Evolutionary conservation across 2,797 vertebrate genomes (phyloP).

Genomic region (Bradypodion ventrale): DNA sequence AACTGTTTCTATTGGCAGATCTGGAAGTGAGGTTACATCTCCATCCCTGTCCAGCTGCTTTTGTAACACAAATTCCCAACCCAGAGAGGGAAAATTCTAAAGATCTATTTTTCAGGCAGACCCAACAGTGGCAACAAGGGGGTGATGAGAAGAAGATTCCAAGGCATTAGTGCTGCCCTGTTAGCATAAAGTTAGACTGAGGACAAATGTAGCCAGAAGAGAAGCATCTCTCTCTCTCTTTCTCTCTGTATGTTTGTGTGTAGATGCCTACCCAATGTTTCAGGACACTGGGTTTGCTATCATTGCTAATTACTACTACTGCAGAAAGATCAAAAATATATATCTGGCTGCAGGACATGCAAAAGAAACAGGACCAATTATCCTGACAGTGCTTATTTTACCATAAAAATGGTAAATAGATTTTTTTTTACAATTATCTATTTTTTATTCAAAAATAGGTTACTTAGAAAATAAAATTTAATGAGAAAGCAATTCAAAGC

Average conservation of each 20-base stretch:
- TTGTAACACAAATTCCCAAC: neutral
- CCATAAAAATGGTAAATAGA: neutral
- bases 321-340: neutral
- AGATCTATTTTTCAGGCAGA: neutral
- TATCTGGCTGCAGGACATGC: neutral
- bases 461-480: constrained; percentile 55
- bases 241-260: neutral
- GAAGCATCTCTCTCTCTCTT: neutral
- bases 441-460: constrained; percentile 11
- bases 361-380: constrained; percentile 10
- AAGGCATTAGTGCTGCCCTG: neutral
- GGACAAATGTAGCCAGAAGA: neutral
- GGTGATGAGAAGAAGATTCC: neutral
- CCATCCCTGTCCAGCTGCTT: neutral
- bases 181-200: neutral
- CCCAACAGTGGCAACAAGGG: neutral
- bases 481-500: constrained; percentile 36
- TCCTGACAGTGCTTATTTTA: neutral
- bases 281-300: neutral
- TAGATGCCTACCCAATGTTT: neutral
- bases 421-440: constrained; percentile 10
- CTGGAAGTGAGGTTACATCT: neutral
- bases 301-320: neutral
- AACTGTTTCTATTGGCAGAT: neutral
- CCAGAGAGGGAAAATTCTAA: neutral